A percentile compares a stretch with the other conserved stretches of the same genome.
These are phyloP conservation scores for Craniophora ligustri DNA, from an alignment of 2,888 invertebrate species.

Conservation along the genomic window DNA sequence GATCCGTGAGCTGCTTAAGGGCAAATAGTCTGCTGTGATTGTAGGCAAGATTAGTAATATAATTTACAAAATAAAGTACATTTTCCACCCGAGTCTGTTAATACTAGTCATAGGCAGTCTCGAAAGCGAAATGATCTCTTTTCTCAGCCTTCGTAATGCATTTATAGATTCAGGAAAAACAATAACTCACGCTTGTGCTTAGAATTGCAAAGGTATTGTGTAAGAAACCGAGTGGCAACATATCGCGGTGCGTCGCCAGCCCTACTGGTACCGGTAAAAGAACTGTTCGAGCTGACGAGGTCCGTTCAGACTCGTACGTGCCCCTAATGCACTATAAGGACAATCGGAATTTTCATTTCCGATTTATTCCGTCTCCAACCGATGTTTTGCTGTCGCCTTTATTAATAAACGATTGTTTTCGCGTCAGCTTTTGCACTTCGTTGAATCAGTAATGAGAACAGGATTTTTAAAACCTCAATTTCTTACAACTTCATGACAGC, in stretches of 20 bases:
- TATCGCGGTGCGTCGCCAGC: conserved; percentile 31
- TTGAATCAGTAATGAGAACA: conserved; percentile 79
- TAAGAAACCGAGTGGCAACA: conserved; percentile 15
- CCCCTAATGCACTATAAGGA: conserved; percentile 72
- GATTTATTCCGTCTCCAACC: conserved; percentile 63
- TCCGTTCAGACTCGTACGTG: conserved; percentile 62
- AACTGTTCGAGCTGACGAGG: conserved; percentile 53
- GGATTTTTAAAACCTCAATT: conserved; percentile 69
- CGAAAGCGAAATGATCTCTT: not conserved
- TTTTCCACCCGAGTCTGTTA: not conserved
- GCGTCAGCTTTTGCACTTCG: conserved; percentile 85
- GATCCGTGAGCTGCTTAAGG: not conserved
- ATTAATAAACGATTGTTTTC: conserved; percentile 83
- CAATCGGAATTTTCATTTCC: conserved; percentile 68
- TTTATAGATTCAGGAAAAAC: conserved; percentile 18
- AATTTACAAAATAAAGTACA: not conserved
- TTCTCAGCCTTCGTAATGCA: not conserved
- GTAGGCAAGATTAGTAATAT: not conserved
- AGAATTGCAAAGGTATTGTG: conserved; percentile 16
- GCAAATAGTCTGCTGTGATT: not conserved
- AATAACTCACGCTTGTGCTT: conserved; percentile 7
- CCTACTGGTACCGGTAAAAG: conserved; percentile 53
- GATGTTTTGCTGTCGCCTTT: conserved; percentile 71
- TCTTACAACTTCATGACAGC: conserved; percentile 62
- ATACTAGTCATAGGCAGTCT: not conserved